Conservation (phyloP, 2,797 vertebrate genomes). For the Coreius guichenoti region DNA sequence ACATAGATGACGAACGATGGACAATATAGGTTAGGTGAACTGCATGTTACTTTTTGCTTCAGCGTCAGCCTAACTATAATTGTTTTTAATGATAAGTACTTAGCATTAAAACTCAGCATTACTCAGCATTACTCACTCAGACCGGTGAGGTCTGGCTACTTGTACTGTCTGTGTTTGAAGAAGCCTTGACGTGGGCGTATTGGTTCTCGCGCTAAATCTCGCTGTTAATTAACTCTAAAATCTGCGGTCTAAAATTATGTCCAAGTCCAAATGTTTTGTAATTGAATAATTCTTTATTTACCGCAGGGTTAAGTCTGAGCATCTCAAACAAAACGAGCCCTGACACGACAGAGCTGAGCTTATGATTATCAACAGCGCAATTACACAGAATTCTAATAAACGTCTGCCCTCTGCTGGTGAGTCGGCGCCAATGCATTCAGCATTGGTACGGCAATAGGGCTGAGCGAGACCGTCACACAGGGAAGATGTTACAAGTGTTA, state of each 20-base stretch:
- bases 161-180: not conserved
- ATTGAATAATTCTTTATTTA: not conserved
- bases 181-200: not conserved
- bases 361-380: not conserved
- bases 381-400: conserved; percentile 53
- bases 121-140: too few species aligned
- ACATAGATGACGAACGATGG: not conserved
- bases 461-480: not conserved
- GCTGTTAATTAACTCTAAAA: not conserved
- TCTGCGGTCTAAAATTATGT: not conserved
- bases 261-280: not conserved
- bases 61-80: too few species aligned
- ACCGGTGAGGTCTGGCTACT: not conserved
- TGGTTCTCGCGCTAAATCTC: not conserved
- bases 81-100: not conserved
- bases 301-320: not conserved
- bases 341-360: not conserved
- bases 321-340: not conserved
- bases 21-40: not conserved
- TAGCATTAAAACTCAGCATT: too few species aligned
- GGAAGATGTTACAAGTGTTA: not conserved
- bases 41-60: not conserved
- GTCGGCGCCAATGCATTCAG: not conserved
- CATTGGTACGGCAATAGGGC: not conserved
- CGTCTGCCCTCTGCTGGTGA: conserved; percentile 74